Conservation (phyloP, 2,797 vertebrate genomes). For the Danio albolineatus region DNA sequence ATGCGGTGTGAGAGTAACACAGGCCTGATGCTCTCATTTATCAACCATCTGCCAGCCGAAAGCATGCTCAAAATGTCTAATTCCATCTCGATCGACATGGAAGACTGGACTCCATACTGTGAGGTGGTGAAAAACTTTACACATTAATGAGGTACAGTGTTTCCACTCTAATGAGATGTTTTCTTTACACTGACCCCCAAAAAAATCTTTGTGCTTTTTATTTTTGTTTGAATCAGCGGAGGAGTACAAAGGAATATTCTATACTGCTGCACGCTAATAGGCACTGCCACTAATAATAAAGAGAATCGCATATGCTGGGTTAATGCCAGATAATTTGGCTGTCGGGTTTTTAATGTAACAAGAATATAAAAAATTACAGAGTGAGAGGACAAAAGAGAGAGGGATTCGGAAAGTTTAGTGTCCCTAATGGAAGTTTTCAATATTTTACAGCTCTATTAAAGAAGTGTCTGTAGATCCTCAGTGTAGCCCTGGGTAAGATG, state of each 20-base stretch:
- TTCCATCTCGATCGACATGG: background rate
- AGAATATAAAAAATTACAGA: background rate
- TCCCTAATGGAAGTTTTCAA: constrained; percentile 48
- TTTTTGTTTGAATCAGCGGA: constrained; percentile 2
- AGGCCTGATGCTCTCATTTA: constrained; percentile 24
- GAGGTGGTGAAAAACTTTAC: background rate
- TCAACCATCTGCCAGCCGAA: constrained; percentile 29
- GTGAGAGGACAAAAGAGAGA: background rate
- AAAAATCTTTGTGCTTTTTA: constrained; percentile 3
- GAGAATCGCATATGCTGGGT: constrained; percentile 12
- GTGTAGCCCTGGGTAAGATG: constrained; percentile 31
- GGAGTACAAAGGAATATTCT: background rate
- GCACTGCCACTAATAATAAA: constrained; percentile 6
- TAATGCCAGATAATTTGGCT: constrained; percentile 15
- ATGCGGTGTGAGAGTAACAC: background rate
- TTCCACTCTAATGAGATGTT: constrained; percentile 28
- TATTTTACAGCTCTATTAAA: constrained; percentile 52
- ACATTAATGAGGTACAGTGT: constrained; percentile 14
- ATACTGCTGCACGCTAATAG: background rate
- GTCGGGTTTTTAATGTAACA: background rate
- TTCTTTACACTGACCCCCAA: background rate
- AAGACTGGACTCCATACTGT: background rate
- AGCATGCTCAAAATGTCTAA: constrained; percentile 19
- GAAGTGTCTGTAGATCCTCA: constrained; percentile 34
- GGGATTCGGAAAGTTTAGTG: constrained; percentile 33